Evolutionary conservation across 1,140 invertebrate genomes (phyloP), one percentile per base, ranked within the genome.

Genomic region (Archivesica marissinica): DNA sequence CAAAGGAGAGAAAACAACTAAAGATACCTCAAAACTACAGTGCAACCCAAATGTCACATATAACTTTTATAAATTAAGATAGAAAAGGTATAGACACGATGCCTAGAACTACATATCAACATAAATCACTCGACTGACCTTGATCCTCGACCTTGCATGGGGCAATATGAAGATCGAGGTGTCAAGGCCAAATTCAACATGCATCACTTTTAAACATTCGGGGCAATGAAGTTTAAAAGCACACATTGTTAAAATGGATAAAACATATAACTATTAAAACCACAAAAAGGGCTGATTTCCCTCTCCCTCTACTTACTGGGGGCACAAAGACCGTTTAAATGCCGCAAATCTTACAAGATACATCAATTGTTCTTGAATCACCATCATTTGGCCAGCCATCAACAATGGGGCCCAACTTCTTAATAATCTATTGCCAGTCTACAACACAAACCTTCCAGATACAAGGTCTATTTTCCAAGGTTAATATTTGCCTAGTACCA

Each of bases 41-140:
- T 72, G 68, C 68, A 72, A 72, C 68, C 68, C 39, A 44, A 41
- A 72, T 50, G 68, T 72, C 25, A 72, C 68, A 72, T 72, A 72
- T 50, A 72, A 72, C 50, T 50, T 72, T 23, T 72, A 72, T 72
- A 72, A 72, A 72, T 72, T 72, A 72, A 72, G 68, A 72, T 33
- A 72, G 41, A 72, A 70, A 70, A 70, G 47, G 20, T 23, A 72
- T 11, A 28, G 28, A 72, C 33, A 72, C 33, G 41, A 47, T 70
- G 50, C 50, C 68, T 72, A 72, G 68, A 72, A 72, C 68, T 72
- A 72, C 68, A 50, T 72, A 50, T 30, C 44, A 30, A 47, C 39
- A 66, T 66, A 50, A 59, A 59, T 64, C 68, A 72, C 68, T 72
- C 68, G 50, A 64, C 9, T 70, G 66, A 70, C 44, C 68, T 28